Base-by-base conservation (phyloP, 1,140 invertebrate species). In the Chrysoperla carnea region DNA sequence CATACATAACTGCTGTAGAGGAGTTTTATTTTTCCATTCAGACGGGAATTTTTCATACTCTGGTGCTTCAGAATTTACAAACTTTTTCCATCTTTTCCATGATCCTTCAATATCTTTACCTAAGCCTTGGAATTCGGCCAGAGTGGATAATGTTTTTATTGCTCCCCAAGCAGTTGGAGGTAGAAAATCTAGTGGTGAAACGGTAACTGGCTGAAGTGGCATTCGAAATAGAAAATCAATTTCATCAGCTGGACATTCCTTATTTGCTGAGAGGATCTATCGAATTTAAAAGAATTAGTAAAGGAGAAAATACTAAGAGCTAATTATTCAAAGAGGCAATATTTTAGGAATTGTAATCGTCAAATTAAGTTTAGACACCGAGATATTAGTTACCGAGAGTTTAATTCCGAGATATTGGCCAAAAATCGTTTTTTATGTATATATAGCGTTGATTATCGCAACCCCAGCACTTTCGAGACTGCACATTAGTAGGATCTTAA, bases 31-130 rank as follows among this genome's bases (percentile, higher is more conserved):
- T 58, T 95, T 97, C 91, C 92, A 97, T 52, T 96, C 92, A 46
- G 90, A 87, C 0, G 91, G 92, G 48, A 94, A 78, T 59, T 91
- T 92, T 57, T 95, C 91, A 55, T 81, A 78, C 61, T 97, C 91
- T 0, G 92, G 91, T 35, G 73, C 77, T 60, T 95, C 90, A 38
- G 81, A 83, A 50, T 93, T 86, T 6, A 90, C 78, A 54, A 91
- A 90, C 55, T 91, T 92, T 51, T 82, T 82, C 92, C 73, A 60
- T 27, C 85, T 60, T 59, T 94, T 95, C 0, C 78, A 75, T 1
- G 88, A 87, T 0, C 84, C 81, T 63, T 94, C 89, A 47, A 97
- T 86, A 57, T 96, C 92, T 46, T 85, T 79, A 57, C 95, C 91
- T 2, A 96, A 63, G 57, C 84, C 84, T 45, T 74, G 72, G 59